Base-by-base conservation (phyloP, 2,888 invertebrate genomes). In the Opisthograptis luteolata region DNA sequence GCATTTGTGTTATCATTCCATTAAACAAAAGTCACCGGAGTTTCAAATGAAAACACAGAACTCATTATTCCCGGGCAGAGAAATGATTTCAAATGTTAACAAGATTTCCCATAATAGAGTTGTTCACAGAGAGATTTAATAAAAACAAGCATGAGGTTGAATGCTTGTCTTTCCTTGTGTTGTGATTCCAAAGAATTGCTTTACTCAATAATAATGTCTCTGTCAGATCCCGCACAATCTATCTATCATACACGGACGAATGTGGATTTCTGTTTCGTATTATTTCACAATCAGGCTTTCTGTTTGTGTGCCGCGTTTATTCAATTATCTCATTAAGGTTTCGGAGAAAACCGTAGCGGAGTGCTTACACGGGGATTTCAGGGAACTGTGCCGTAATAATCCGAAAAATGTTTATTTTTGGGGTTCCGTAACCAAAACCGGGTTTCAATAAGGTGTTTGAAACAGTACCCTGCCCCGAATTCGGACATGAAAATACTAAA, bases 71-170 rank as follows among this genome's bases (percentile, higher is more conserved):
- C 73, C 75, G 79, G 82, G 78, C 80, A 78, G 80, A 84, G 85
- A 84, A 87, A 88, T 87, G 81, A 88, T 89, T 89, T 89, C 85
- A 83, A 88, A 90, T 84, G 87, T 87, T 88, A 90, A 88, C 87
- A 87, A 89, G 87, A 84, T 88, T 88, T 77, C 69, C 81, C 84
- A 83, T 87, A 88, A 87, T 87, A 86, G 82, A 84, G 81, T 86
- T 86, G 83, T 78, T 85, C 84, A 79, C 81, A 76, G 79, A 81
- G 80, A 85, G 85, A 88, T 89, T 86, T 87, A 87, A 89, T 82
- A 87, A 88, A 86, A 88, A 87, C 83, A 89, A 81, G 83, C 73
- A 80, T 78, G 77, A 75, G 71, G 69, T 60, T 37, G 64, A 62
- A 70, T 62, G 64, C 55, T 39, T 59, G 55, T 62, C 64, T 63